phyloP scores from a whole-genome alignment of 2,797 vertebrate genomes.

The Myotis planiceps region DNA sequence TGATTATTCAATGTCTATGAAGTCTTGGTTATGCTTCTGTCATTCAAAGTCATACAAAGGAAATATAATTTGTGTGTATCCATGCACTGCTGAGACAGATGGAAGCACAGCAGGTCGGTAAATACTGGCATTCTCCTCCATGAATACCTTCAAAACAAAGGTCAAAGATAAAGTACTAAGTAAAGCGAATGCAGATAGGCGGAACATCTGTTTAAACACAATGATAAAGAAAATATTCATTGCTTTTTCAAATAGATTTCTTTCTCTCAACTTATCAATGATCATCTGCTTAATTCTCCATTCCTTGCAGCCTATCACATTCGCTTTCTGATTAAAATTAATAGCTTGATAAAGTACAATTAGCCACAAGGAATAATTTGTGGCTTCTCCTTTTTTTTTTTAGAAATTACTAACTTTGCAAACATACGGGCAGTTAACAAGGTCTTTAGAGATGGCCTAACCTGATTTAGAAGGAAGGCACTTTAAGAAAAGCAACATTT shows the following conservation, averaged over 20 bases:
- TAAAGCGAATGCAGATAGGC: slow-evolving; percentile 86
- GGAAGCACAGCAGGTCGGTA: slow-evolving; percentile 90
- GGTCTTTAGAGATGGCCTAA: slow-evolving; percentile 31
- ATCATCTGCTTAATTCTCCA: slow-evolving; percentile 81
- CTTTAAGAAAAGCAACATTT: slow-evolving; percentile 13
- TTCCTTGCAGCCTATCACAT: slow-evolving; percentile 67
- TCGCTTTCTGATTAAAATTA: slow-evolving; percentile 68
- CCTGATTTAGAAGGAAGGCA: background rate
- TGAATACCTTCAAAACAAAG: slow-evolving; percentile 87
- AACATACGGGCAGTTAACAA: slow-evolving; percentile 37
- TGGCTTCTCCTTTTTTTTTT: background rate
- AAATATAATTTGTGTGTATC: slow-evolving; percentile 87
- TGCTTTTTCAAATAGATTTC: slow-evolving; percentile 78
- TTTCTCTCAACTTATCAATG: slow-evolving; percentile 75
- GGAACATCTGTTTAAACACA: slow-evolving; percentile 86
- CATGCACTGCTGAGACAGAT: slow-evolving; percentile 85
- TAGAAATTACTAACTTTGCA: slow-evolving; percentile 47
- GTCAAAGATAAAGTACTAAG: slow-evolving; percentile 86
- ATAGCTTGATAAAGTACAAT: slow-evolving; percentile 58
- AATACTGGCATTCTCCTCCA: slow-evolving; percentile 88
- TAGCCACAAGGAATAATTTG: slow-evolving; percentile 67
- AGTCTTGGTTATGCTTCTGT: slow-evolving; percentile 84
- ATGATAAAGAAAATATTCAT: slow-evolving; percentile 81
- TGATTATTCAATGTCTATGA: slow-evolving; percentile 79
- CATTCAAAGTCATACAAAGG: slow-evolving; percentile 88